Conservation (phyloP, 2,113 vertebrate species). For the Apodemus speciosus region DNA sequence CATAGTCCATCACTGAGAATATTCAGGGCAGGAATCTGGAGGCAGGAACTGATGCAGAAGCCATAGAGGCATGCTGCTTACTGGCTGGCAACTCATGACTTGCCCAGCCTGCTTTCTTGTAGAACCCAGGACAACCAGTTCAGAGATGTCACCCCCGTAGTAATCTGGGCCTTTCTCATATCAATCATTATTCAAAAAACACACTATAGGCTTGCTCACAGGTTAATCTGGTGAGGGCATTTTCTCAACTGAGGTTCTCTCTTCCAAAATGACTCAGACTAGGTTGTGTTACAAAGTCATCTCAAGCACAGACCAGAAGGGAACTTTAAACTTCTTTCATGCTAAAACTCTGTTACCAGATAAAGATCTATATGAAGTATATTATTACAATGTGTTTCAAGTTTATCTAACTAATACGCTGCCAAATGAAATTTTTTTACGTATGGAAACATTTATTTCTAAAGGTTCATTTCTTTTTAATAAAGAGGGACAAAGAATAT, state of each 20-base stretch:
- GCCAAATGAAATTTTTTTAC: constrained; percentile 11
- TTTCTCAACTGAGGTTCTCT: background rate
- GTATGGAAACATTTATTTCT: constrained; percentile 35
- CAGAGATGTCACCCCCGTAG: no score
- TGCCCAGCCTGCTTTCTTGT: background rate
- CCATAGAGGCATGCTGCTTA: background rate
- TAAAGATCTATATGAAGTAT: background rate
- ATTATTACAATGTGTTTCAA: constrained; percentile 14
- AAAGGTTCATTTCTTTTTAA: background rate
- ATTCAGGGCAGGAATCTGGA: background rate
- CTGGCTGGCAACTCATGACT: no score
- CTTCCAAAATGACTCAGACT: background rate
- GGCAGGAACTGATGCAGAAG: no score
- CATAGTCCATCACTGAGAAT: no score
- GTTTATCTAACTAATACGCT: constrained; percentile 14
- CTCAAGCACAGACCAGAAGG: background rate
- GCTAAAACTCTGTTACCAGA: background rate
- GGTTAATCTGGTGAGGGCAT: background rate
- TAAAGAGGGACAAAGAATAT: background rate
- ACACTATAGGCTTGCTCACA: background rate
- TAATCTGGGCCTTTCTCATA: background rate
- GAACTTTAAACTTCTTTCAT: background rate
- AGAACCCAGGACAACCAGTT: background rate
- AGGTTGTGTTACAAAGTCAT: background rate
- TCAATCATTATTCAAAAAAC: background rate